Conservation (phyloP, 1,140 invertebrate species). For the Acromyrmex heyeri region DNA sequence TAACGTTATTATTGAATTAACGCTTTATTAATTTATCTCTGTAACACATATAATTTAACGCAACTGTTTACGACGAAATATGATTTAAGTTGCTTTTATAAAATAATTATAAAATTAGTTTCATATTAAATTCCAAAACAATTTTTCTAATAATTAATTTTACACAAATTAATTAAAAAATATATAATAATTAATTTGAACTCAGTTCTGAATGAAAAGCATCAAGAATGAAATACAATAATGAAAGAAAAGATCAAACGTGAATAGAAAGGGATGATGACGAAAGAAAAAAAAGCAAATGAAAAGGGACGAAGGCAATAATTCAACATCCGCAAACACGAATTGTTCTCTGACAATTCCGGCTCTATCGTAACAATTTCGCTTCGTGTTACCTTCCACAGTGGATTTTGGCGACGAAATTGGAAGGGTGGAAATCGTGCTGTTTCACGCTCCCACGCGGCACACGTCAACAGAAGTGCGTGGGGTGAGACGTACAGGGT, state of each 20-base stretch:
- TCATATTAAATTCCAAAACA: background rate
- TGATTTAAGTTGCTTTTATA: background rate
- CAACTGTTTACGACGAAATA: background rate
- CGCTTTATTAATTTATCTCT: background rate
- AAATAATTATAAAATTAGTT: background rate
- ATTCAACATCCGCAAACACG: too few relatives aligned
- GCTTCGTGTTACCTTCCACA: background rate
- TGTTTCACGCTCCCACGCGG: slow-evolving; percentile 20
- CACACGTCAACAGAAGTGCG: background rate
- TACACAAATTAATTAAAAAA: background rate
- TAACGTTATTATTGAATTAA: background rate
- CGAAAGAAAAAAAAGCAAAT: too few relatives aligned
- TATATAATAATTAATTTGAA: background rate
- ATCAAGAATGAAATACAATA: background rate
- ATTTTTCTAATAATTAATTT: background rate
- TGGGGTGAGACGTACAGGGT: background rate
- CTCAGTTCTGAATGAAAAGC: background rate
- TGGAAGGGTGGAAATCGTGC: slow-evolving; percentile 3
- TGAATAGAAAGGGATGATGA: background rate
- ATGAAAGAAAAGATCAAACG: background rate
- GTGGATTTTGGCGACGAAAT: slow-evolving; percentile 16
- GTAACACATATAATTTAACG: background rate
- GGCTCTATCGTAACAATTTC: background rate
- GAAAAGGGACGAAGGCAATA: background rate
- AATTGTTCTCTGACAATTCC: background rate